Conservation (phyloP, 23 tunicate species). For the Trididemnum clinides region DNA sequence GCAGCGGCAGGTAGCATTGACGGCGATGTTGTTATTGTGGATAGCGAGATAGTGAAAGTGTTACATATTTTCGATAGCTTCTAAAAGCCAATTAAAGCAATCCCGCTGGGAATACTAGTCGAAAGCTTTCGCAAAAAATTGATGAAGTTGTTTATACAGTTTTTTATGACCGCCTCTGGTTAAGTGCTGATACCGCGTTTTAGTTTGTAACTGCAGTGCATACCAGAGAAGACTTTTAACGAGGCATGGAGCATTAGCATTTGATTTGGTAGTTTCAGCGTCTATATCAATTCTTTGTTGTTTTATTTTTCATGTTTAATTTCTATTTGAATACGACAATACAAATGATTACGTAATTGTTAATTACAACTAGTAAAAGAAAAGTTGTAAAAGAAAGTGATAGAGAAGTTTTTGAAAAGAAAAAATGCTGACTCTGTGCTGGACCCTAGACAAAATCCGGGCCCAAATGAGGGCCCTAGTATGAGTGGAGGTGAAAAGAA, state of each 20-base stretch:
- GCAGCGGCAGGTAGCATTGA: conserved; percentile 23
- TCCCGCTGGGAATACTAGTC: conserved; percentile 32
- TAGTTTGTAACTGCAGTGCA: conserved; percentile 33
- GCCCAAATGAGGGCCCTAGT: conserved; percentile 33
- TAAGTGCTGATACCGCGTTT: conserved; percentile 30
- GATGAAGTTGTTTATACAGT: conserved; percentile 27
- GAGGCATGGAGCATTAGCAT: conserved; percentile 33
- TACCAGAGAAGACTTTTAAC: conserved; percentile 30
- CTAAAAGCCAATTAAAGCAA: conserved; percentile 33
- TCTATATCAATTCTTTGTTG: conserved; percentile 29
- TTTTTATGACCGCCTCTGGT: conserved; percentile 36
- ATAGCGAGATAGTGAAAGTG: conserved; percentile 38
- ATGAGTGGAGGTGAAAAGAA: conserved; percentile 43
- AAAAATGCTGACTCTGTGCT: conserved; percentile 27
- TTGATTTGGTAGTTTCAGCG: conserved; percentile 33
- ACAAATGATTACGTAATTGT: conserved; percentile 25
- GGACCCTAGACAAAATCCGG: conserved; percentile 41
- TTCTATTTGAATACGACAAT: conserved; percentile 13
- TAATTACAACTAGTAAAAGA: conserved; percentile 29
- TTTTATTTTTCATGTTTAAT: conserved; percentile 32
- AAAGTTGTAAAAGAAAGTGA: conserved; percentile 25
- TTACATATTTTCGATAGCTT: conserved; percentile 24
- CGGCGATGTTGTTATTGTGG: conserved; percentile 28
- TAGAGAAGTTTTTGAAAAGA: conserved; percentile 39
- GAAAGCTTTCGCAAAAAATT: conserved; percentile 23